A percentile compares a stretch with the other conserved stretches of the same genome.
These are phyloP conservation scores for Polyommatus iphigenia DNA, from an alignment of 2,888 invertebrate species.

Conservation along the genomic window DNA sequence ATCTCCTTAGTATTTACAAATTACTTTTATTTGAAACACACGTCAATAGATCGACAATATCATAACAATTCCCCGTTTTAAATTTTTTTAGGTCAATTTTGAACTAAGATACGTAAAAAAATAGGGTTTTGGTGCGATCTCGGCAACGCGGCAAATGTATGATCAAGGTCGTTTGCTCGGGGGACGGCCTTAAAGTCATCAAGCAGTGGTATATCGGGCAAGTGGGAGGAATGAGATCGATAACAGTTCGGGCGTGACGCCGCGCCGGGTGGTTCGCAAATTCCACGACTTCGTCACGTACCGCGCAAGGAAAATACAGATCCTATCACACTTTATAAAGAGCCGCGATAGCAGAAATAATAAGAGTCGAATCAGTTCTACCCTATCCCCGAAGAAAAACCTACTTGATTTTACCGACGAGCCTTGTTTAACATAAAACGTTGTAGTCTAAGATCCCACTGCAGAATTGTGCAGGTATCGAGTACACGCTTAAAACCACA, in stretches of 20 bases:
- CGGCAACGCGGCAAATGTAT: no score
- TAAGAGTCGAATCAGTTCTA: conserved; percentile 25
- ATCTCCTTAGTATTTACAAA: no score
- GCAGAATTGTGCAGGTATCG: no score
- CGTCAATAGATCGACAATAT: no score
- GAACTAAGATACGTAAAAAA: no score
- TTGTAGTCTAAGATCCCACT: no score
- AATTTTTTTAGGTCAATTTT: no score
- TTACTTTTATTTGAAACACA: no score
- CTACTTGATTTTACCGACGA: neutral
- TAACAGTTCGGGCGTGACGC: conserved; percentile 56
- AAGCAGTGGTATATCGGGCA: neutral
- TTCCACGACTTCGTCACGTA: conserved; percentile 54
- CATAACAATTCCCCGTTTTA: no score
- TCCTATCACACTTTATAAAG: conserved; percentile 40
- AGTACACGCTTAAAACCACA: no score
- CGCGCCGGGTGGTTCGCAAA: conserved; percentile 49
- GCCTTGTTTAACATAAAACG: neutral
- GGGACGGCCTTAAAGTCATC: neutral
- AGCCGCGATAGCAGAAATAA: conserved; percentile 34
- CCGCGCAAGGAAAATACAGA: conserved; percentile 39
- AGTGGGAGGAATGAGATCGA: conserved; percentile 46
- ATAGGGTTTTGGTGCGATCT: no score
- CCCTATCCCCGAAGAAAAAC: conserved; percentile 7
- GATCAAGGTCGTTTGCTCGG: no score